Evolutionary conservation across 2,888 invertebrate genomes (phyloP), one percentile per base, ranked within the genome.

Genomic region (Latrodectus elegans): DNA sequence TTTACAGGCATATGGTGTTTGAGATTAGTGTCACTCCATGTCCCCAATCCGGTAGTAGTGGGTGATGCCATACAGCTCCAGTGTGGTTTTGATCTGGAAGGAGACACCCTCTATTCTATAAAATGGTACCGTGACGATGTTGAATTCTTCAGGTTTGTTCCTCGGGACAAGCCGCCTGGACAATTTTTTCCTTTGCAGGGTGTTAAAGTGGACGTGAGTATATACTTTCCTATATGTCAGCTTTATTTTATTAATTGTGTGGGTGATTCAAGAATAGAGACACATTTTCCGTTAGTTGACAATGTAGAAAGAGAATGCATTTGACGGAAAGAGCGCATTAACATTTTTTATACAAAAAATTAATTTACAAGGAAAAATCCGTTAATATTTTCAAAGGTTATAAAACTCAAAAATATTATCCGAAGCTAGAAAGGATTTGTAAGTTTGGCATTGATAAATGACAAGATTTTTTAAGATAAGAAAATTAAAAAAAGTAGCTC

Each of bases 111-210:
- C 10, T 88, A 88, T 49, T 88, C 88, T 22, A 88, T 88, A 10
- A 88, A 88, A 22, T 88, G 88, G 88, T 88, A 88, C 67, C 49
- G 88, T 64, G 80, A 88, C 60, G 88, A 88, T 52, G 75, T 85
- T 12, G 88, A 88, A 60, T 88, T 88, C 77, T 88, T 81, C 60
- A 67, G 88, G 70, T 88, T 67, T 53, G 88, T 88, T 4, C 88
- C 88, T 4, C 65, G 84, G 22, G 88, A 88, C 49, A 84, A 80
- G n/a, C 88, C 88, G 8, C 88, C 88, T 3, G 84, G 84, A 26
- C 88, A 88, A 53, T 88, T 84, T 68, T 88, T 88, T 64, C 77
- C 80, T 10, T 73, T 88, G 12, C 67, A 73, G 55, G 84, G 88
- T 15, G 78, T 88, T 11, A 75, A n/a, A 8, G 88, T 88, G 14